Percentiles rank a stretch among this genome's conserved stretches.
Conservation (phyloP, 1,140 invertebrate genomes). For the Aphaenogaster floridana region DNA sequence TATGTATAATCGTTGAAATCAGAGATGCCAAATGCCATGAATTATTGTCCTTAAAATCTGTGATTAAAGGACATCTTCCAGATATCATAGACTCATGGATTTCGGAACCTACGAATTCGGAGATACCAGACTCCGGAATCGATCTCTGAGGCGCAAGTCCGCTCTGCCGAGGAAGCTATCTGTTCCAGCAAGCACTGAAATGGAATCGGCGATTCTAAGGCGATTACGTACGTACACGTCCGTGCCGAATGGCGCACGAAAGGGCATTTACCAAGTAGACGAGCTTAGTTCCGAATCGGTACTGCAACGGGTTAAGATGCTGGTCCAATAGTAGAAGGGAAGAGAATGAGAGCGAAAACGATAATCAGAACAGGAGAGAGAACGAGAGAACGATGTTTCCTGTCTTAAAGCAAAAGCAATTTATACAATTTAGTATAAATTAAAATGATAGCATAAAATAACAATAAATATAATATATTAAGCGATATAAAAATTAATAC, state of each 20-base stretch:
- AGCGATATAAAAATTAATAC: background rate
- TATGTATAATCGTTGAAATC: background rate
- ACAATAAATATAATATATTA: background rate
- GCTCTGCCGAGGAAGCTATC: conserved; percentile 56
- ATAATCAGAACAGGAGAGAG: background rate
- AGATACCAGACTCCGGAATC: conserved; percentile 45
- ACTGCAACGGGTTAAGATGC: conserved; percentile 53
- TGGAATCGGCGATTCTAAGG: conserved; percentile 62
- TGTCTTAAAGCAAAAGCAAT: background rate
- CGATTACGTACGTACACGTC: conserved; percentile 64
- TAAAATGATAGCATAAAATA: background rate
- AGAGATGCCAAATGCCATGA: background rate
- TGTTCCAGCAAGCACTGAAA: conserved; percentile 58
- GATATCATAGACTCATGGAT: conserved; percentile 25
- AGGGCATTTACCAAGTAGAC: conserved; percentile 62
- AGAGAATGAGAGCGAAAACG: background rate
- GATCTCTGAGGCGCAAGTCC: conserved; percentile 43
- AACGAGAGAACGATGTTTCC: conserved; percentile 5
- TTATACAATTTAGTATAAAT: background rate
- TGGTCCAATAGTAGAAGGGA: conserved; percentile 2
- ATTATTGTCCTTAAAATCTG: conserved; percentile 8
- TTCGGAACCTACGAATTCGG: conserved; percentile 16
- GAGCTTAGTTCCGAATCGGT: conserved; percentile 62
- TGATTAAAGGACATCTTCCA: background rate
- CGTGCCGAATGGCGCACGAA: conserved; percentile 62